Conservation (phyloP, 1,140 invertebrate species). For the Stegodyphus dumicola region DNA sequence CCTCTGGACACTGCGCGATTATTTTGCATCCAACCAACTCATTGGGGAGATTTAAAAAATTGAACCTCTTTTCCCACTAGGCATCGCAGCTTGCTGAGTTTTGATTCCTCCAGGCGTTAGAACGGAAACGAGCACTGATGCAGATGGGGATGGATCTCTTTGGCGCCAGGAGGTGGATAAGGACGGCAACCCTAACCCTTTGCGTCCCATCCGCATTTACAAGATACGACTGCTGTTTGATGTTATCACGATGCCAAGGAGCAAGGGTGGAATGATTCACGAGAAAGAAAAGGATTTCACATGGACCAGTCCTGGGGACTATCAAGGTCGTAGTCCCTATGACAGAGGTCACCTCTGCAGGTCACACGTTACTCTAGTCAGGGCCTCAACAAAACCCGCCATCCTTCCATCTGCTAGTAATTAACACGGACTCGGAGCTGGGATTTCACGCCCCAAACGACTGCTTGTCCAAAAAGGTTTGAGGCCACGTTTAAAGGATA, state of each 20-base stretch:
- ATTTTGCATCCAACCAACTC: too few species aligned
- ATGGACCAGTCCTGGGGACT: slow-evolving; percentile 54
- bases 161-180: not conserved
- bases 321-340: slow-evolving; percentile 51
- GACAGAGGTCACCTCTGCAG: slow-evolving; percentile 42
- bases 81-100: too few species aligned
- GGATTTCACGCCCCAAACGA: slow-evolving; percentile 39
- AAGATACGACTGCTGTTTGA: slow-evolving; percentile 34
- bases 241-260: slow-evolving; percentile 52
- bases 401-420: slow-evolving; percentile 49
- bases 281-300: slow-evolving; percentile 30
- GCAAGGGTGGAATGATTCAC: slow-evolving; percentile 57
- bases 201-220: slow-evolving; percentile 10
- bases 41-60: too few species aligned
- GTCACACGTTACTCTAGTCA: slow-evolving; percentile 46
- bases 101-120: too few species aligned
- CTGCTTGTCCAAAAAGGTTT: not conserved
- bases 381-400: slow-evolving; percentile 12
- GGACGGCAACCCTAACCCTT: slow-evolving; percentile 32
- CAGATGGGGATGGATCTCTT: too few species aligned
- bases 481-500: not conserved
- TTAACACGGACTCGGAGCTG: slow-evolving; percentile 48
- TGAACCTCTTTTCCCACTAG: too few species aligned
- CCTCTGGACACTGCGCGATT: too few species aligned
- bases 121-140: too few species aligned